Percentiles rank a stretch among this genome's conserved stretches.
phyloP scores from a whole-genome alignment of 1,140 invertebrate species.

The Phymorhynchus buccinoides region DNA sequence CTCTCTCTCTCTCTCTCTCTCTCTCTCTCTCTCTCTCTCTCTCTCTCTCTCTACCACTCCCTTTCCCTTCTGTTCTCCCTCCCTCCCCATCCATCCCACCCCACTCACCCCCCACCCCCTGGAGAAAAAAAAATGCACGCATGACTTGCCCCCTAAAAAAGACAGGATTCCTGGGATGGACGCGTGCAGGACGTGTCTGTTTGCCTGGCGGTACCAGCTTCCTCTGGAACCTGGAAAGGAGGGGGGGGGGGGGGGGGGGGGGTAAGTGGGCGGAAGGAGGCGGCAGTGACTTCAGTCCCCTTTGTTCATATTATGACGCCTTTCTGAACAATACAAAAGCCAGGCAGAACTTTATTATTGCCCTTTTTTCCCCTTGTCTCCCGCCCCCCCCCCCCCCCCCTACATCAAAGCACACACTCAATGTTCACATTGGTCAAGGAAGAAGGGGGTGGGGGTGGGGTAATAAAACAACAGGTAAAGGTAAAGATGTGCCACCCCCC shows the following conservation, averaged over 20 bases:
- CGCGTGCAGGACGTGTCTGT: not conserved
- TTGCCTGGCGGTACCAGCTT: not conserved
- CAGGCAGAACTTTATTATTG: no score
- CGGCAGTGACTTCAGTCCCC: not conserved
- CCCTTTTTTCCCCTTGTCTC: no score
- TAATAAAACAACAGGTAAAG: no score
- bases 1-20: not conserved
- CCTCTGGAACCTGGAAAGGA: no score
- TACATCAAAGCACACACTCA: not conserved
- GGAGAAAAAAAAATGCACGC: not conserved
- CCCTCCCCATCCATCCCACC: no score
- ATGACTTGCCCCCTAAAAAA: not conserved
- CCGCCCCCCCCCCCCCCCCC: no score
- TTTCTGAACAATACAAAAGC: not conserved
- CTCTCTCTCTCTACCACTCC: not conserved
- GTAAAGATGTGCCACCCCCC: no score
- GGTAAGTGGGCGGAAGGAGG: not conserved
- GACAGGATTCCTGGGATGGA: not conserved
- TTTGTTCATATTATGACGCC: not conserved
- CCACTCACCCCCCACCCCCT: no score
- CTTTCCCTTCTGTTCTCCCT: not conserved
- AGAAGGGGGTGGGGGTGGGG: no score
- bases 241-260: not conserved
- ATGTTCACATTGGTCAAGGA: not conserved
- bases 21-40: no score